Base-by-base conservation (phyloP, 2,888 invertebrate species). In the Helobdella robusta region DNA sequence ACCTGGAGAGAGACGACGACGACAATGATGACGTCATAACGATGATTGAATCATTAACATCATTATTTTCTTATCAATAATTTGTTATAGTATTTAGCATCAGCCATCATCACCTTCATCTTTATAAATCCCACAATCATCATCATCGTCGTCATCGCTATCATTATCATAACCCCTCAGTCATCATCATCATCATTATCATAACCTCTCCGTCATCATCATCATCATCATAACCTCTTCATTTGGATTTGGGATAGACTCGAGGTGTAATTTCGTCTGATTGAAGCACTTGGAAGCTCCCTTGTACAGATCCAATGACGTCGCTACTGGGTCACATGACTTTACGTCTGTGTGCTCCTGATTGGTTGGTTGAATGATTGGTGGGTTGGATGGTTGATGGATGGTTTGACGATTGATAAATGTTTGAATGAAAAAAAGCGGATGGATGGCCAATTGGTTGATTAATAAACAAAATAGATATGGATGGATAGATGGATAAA, bases 271-370 rank as follows among this genome's bases (percentile, higher is more conserved):
- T 68, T 90, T 85, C 2, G 93, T 92, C 77, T 90, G 90, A 77
- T 91, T 91, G 77, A 94, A 94, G 78, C 90, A 89, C 79, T 91
- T 89, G 74, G 89, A 90, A 0, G 92, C 90, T 23, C 87, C 86
- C 67, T 87, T 83, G 79, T 90, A 93, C 62, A 83, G 62, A 20
- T 50, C 50, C n/a, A n/a, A 18, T 11, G 62, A 18, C 28, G 48
- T 23, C 8, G 50, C 50, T 28, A 50, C 50, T 30, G 48, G 62
- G 2, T 30, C 11, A 8, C 44, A 28, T 4, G 36, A 44, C 2
- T 48, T 30, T 4, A 34, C 32, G 50, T 62, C 50, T 1, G 62
- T 62, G 62, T 62, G 48, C 48, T 62, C 50, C 62, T 62, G 62
- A n/a, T 28, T 56, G 28, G 8, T 8, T 56, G 25, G 25, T 25